Evolutionary conservation across 92 coral and sea anemone genomes (phyloP).

Genomic region (Ricordea florida): DNA sequence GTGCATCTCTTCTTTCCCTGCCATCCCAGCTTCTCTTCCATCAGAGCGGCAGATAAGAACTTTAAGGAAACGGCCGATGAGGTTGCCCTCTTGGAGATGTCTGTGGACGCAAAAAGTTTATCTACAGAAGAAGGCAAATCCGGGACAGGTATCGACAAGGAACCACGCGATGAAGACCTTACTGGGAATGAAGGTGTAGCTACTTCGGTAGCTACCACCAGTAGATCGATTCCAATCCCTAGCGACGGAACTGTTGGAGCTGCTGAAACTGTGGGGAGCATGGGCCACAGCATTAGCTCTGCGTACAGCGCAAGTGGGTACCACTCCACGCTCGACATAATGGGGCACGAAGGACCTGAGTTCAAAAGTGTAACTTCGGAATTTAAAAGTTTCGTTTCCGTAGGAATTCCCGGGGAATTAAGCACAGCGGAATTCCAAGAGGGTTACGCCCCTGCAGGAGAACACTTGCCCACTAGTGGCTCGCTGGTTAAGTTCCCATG

Average conservation of each 20-base stretch:
- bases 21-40: slow-evolving; percentile 74
- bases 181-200: slow-evolving; percentile 10
- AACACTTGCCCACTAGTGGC: slow-evolving; percentile 48
- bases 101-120: slow-evolving; percentile 49
- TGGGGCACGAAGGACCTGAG: slow-evolving; percentile 88
- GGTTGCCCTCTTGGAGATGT: slow-evolving; percentile 70
- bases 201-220: slow-evolving; percentile 33
- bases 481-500: slow-evolving; percentile 1
- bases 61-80: slow-evolving; percentile 61
- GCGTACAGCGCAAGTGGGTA: slow-evolving; percentile 82
- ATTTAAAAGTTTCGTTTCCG: slow-evolving; percentile 88
- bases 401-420: slow-evolving; percentile 85
- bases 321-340: slow-evolving; percentile 89
- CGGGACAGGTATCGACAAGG: slow-evolving; percentile 52
- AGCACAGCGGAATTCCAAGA: slow-evolving; percentile 89
- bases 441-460: slow-evolving; percentile 60
- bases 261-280: slow-evolving; percentile 44
- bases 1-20: slow-evolving; percentile 85
- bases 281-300: slow-evolving; percentile 77
- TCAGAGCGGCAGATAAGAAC: slow-evolving; percentile 40
- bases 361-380: slow-evolving; percentile 77
- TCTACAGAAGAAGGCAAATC: slow-evolving; percentile 38
- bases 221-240: slow-evolving; percentile 72
- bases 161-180: slow-evolving; percentile 50
- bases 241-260: slow-evolving; percentile 21